These are phyloP conservation scores for Microplitis demolitor DNA, from an alignment of 1,140 invertebrate species.

Conservation along the genomic window DNA sequence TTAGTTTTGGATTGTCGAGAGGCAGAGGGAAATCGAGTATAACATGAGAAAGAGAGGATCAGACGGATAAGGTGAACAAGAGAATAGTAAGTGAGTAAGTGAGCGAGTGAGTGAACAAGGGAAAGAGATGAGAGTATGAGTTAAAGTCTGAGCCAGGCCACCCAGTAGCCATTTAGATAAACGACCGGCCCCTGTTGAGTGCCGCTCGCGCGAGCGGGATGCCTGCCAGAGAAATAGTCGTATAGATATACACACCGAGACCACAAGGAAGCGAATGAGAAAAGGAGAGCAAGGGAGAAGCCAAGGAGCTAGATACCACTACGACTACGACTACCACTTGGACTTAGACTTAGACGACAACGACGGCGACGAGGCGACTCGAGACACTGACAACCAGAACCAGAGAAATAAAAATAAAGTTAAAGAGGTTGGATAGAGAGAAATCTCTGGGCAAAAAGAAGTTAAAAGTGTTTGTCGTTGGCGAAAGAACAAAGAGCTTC, in stretches of 20 bases:
- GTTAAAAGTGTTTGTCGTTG: constrained; percentile 45
- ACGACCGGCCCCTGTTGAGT: constrained; percentile 54
- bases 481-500: constrained; percentile 45
- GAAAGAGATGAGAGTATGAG: constrained; percentile 32
- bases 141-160: constrained; percentile 45
- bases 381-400: no score
- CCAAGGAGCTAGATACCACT: no score
- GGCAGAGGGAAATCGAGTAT: neutral
- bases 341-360: no score
- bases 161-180: constrained; percentile 63
- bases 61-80: neutral
- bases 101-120: constrained; percentile 30
- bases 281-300: neutral
- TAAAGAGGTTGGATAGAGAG: neutral
- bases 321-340: no score
- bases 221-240: constrained; percentile 20
- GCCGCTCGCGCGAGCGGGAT: constrained; percentile 38
- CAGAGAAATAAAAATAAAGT: no score
- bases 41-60: no score
- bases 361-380: no score
- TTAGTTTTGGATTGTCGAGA: constrained; percentile 49
- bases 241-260: constrained; percentile 3
- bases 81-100: constrained; percentile 24
- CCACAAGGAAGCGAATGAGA: constrained; percentile 12
- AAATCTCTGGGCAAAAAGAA: constrained; percentile 24